Conservation (phyloP, 2,797 vertebrate genomes). For the Ceryle rudis region DNA sequence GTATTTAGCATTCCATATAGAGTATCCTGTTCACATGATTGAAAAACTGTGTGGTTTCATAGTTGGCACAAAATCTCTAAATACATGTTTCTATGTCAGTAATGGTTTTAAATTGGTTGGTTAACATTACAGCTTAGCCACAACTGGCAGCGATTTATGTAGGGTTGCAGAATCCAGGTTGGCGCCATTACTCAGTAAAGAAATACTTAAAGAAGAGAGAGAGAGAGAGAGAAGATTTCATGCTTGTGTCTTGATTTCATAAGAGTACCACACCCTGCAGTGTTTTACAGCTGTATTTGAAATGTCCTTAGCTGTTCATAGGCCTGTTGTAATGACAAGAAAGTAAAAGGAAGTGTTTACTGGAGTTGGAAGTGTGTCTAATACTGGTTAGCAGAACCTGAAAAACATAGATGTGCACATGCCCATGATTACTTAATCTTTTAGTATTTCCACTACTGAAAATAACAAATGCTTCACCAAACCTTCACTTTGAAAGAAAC, state of each 20-base stretch:
- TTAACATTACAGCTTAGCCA: constrained; percentile 76
- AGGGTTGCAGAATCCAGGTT: constrained; percentile 73
- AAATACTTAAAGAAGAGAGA: neutral
- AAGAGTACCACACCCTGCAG: constrained; percentile 38
- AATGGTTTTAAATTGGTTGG: constrained; percentile 80
- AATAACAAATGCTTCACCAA: neutral
- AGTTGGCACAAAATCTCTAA: constrained; percentile 76
- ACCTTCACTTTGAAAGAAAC: neutral
- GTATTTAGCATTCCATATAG: constrained; percentile 68
- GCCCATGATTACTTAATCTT: neutral
- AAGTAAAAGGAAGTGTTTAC: neutral
- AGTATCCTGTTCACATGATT: constrained; percentile 71
- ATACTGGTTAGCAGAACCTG: neutral
- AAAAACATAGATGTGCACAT: neutral
- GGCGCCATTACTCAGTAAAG: constrained; percentile 57
- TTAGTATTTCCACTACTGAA: neutral
- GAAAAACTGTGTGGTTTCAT: constrained; percentile 74
- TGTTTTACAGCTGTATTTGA: neutral
- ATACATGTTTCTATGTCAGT: constrained; percentile 78
- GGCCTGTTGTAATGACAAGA: neutral
- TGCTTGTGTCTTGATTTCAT: constrained; percentile 27
- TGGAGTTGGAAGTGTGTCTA: neutral
- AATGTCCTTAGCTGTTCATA: neutral
- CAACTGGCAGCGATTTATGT: constrained; percentile 72
- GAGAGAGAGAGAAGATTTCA: neutral